These are phyloP conservation scores for Melanchra persicariae DNA, from an alignment of 2,888 invertebrate species.

Conservation along the genomic window DNA sequence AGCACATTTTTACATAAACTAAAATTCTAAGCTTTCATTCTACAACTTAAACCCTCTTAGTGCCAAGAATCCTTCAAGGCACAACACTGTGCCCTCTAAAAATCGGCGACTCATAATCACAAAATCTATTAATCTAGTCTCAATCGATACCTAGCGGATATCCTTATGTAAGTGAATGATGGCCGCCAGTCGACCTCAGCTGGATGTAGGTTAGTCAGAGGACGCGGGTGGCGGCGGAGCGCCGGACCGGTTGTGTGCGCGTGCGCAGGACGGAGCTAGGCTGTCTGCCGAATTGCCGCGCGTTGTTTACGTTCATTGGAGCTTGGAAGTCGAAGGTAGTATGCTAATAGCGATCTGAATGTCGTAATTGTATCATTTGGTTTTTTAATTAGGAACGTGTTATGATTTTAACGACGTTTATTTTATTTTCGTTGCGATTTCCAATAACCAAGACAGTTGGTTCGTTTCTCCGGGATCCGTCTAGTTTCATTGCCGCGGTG, in stretches of 20 bases:
- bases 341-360: slow-evolving; percentile 34
- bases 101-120: not conserved
- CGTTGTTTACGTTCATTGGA: slow-evolving; percentile 42
- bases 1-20: not conserved
- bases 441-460: too few species aligned
- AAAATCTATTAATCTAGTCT: slow-evolving; percentile 11
- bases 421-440: not conserved
- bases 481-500: not conserved
- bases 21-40: not conserved
- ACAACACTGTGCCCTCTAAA: slow-evolving; percentile 4
- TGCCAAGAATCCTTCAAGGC: slow-evolving; percentile 6
- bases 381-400: slow-evolving; percentile 2
- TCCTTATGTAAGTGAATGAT: slow-evolving; percentile 54
- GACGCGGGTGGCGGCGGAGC: slow-evolving; percentile 63
- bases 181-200: slow-evolving; percentile 66
- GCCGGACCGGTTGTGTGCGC: slow-evolving; percentile 58
- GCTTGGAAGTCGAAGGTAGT: slow-evolving; percentile 8
- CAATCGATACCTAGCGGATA: slow-evolving; percentile 40
- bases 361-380: slow-evolving; percentile 26
- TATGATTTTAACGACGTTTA: not conserved
- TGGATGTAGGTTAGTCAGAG: slow-evolving; percentile 76
- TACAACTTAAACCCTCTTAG: too few species aligned
- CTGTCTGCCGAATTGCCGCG: slow-evolving; percentile 37
- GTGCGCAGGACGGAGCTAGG: slow-evolving; percentile 36
- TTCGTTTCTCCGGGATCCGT: not conserved